Base-by-base conservation (phyloP, 92 coral and sea anemone genomes). In the Epizoanthus rinbou region DNA sequence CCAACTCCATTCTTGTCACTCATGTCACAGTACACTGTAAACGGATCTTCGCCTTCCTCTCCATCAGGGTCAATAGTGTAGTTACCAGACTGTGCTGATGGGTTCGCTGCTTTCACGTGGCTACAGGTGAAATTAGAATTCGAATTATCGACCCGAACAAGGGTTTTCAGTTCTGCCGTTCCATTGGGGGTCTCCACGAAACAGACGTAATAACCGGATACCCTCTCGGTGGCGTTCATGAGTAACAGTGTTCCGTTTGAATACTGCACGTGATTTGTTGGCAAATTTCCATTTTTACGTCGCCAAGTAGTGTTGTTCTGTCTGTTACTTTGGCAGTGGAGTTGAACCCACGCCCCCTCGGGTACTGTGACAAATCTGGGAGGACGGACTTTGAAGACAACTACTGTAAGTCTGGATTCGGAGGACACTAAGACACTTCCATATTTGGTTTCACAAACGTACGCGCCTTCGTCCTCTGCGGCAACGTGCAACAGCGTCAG, bases 391-490 rank as follows among this genome's bases (percentile, higher is more conserved):
- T 18, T 57, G 64, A 57, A 57, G 64, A 3, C 64, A 57, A 18
- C 17, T 16, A 57, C 64, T 57, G 5, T 7, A 57, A 57, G 64
- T 16, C 64, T 57, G 64, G 64, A 57, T 5, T 21, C 21, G 21
- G 64, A 4, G 18, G 64, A 16, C n/a, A 57, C 21, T 21, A 21
- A 28, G 22, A 58, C 24, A 58, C 6, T 58, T 1, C 64, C 64
- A 58, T 58, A 58, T 58, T 58, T 58, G 24, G 64, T 58, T 58
- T 58, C 64, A 58, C 64, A 58, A 22, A 58, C 21, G 24, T 58
- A 58, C 3, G 64, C 17, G 64, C 64, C 64, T 41, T 41, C 47
- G 7, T 41, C 47, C 47, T 41, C 47, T 41, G 7, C 6, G 6
- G 6, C 47, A 41, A 58, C 64, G 22, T 58, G 64, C 17, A 58